Percentiles rank a stretch among this genome's conserved stretches.
Conservation (phyloP, 2,888 invertebrate species). For the Epirrita christyi region DNA sequence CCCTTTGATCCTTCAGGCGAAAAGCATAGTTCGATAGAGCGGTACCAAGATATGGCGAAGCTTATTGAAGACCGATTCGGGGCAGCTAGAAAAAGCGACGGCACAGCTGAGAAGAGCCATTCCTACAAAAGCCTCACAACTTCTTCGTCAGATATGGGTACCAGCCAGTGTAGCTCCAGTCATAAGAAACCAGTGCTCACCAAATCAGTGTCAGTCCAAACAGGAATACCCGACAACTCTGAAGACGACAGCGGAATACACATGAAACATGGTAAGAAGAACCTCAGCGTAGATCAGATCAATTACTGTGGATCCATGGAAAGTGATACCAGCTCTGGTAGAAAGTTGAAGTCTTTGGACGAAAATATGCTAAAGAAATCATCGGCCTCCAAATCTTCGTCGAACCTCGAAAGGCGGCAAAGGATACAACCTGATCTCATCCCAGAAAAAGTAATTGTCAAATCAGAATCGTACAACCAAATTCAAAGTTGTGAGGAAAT, state of each 20-base stretch:
- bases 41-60: slow-evolving; percentile 90
- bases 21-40: slow-evolving; percentile 88
- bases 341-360: slow-evolving; percentile 77
- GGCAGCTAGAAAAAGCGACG: slow-evolving; percentile 71
- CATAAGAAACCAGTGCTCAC: slow-evolving; percentile 79
- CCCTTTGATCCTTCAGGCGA: slow-evolving; percentile 86
- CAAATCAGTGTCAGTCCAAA: slow-evolving; percentile 81
- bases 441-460: slow-evolving; percentile 78
- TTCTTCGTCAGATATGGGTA: slow-evolving; percentile 82
- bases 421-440: slow-evolving; percentile 82
- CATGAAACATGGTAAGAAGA: slow-evolving; percentile 78
- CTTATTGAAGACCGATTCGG: slow-evolving; percentile 88
- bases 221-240: slow-evolving; percentile 78
- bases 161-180: slow-evolving; percentile 78
- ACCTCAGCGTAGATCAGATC: slow-evolving; percentile 80
- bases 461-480: slow-evolving; percentile 80
- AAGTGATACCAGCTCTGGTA: slow-evolving; percentile 77
- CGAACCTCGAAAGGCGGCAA: slow-evolving; percentile 77
- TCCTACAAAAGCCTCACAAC: slow-evolving; percentile 81
- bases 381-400: slow-evolving; percentile 74
- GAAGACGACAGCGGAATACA: slow-evolving; percentile 74
- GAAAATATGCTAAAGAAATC: slow-evolving; percentile 81
- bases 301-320: slow-evolving; percentile 83
- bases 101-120: slow-evolving; percentile 79
- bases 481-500: slow-evolving; percentile 83